A percentile compares a stretch with the other conserved stretches of the same genome.
phyloP scores from a whole-genome alignment of 2,888 invertebrate genomes.

The Resseliella maxima region DNA sequence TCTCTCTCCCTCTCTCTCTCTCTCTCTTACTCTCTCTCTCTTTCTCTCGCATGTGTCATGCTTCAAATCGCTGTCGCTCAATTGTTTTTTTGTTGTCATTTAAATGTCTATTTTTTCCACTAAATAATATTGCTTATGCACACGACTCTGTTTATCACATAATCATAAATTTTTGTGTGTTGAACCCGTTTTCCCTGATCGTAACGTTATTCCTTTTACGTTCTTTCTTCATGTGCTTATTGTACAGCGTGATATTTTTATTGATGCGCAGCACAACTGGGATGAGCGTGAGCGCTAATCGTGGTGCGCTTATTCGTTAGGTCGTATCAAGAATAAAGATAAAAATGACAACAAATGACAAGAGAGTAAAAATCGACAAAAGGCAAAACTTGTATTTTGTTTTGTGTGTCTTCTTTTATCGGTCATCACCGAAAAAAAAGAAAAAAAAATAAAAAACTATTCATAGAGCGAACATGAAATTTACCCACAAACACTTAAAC shows the following conservation, averaged over 20 bases:
- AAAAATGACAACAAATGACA: background rate
- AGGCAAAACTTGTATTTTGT: slow-evolving; percentile 27
- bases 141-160: slow-evolving; percentile 49
- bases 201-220: background rate
- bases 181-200: background rate
- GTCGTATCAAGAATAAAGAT: background rate
- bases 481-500: slow-evolving; percentile 16
- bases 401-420: background rate
- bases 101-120: background rate
- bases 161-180: slow-evolving; percentile 26
- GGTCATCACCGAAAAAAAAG: slow-evolving; percentile 11
- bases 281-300: background rate
- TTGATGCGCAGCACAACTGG: background rate
- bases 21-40: background rate
- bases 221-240: background rate
- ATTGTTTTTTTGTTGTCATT: too few relatives aligned
- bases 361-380: background rate
- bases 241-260: slow-evolving; percentile 35
- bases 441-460: background rate
- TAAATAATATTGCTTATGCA: background rate
- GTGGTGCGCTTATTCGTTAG: background rate
- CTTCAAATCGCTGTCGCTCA: too few relatives aligned
- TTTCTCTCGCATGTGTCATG: too few relatives aligned
- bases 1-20: background rate
- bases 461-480: background rate